Evolutionary conservation across 1,140 invertebrate genomes (phyloP).

Genomic region (Drosophila sucinea): DNA sequence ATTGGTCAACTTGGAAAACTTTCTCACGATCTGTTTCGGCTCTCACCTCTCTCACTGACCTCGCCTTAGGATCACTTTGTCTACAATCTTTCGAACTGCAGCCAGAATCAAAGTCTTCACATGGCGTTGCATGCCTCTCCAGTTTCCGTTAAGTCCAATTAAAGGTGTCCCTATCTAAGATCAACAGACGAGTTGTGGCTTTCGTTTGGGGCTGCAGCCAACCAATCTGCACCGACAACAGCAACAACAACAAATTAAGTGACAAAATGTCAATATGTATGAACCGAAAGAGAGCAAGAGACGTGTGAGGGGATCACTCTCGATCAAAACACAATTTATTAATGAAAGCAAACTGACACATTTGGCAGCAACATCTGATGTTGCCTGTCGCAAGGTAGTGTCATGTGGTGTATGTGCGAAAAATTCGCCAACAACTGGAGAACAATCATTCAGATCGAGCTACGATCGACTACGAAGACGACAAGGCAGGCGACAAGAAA

Average conservation of each 20-base stretch:
- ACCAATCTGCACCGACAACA: conserved; percentile 44
- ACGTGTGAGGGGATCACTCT: conserved; percentile 13
- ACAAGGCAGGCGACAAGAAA: conserved; percentile 82
- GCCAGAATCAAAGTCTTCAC: conserved; percentile 40
- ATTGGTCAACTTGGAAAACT: not conserved
- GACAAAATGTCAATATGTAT: conserved; percentile 80
- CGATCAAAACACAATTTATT: conserved; percentile 68
- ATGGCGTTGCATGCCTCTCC: conserved; percentile 57
- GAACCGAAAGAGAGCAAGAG: conserved; percentile 24
- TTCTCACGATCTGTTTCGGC: conserved; percentile 66
- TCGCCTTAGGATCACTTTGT: conserved; percentile 47
- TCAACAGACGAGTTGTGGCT: conserved; percentile 53
- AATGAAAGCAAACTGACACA: conserved; percentile 65
- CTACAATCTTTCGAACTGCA: conserved; percentile 49
- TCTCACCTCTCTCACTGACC: conserved; percentile 58
- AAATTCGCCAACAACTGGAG: conserved; percentile 66
- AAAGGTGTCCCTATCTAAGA: conserved; percentile 69
- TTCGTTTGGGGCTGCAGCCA: conserved; percentile 33
- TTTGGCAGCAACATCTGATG: conserved; percentile 56
- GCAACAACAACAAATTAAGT: conserved; percentile 74
- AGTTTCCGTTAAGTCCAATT: conserved; percentile 77
- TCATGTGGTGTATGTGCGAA: conserved; percentile 64
- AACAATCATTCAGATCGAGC: conserved; percentile 71
- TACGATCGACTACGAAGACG: conserved; percentile 44
- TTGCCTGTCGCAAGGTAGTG: conserved; percentile 45